Evolutionary conservation across 2,888 invertebrate genomes (phyloP), one percentile per base, ranked within the genome.

Genomic region (Agrypnus murinus): DNA sequence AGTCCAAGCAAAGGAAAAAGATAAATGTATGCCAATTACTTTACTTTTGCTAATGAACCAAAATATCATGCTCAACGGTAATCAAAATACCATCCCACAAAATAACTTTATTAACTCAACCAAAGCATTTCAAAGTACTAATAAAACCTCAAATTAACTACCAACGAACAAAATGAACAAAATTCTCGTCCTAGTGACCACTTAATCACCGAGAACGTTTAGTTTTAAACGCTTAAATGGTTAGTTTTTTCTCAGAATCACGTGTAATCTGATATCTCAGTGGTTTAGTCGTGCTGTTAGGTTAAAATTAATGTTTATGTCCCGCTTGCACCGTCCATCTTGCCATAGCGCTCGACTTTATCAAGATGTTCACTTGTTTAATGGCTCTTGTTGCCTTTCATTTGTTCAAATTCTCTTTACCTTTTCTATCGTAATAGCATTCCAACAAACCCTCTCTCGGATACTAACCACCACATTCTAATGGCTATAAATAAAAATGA

Each of bases 301-400:
- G 81, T 84, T 84, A 84, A 85, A 85, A 85, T 86, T 85, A 86
- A 86, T 86, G 86, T 85, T 85, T 86, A 85, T 85, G 84, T 82
- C 81, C 78, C 76, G 78, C 77, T 78, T 79, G 80, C 81, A 80
- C 80, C 84, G 85, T 86, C 82, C 84, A 84, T 85, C 85, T 85
- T 84, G 81, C 80, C 81, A 77, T 80, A 79, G 80, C 80, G 81
- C 81, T 80, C 81, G 81, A 78, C 80, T 84, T 85, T 85, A 86
- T 85, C 86, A 86, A 86, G 86, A 86, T 86, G 86, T 85, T 84
- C 83, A 83, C 83, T 85, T 84, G 84, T 85, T 85, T 85, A 86
- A 85, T 85, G 84, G 84, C 79, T 78, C 82, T 81, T 79, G 83
- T 82, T 82, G 80, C 79, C 78, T 83, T 84, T 81, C 82, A 82